Percentiles rank a stretch among this genome's conserved stretches.
These are phyloP conservation scores for Rhagophthalmus giganteus DNA, from an alignment of 2,888 invertebrate genomes.

Conservation along the genomic window DNA sequence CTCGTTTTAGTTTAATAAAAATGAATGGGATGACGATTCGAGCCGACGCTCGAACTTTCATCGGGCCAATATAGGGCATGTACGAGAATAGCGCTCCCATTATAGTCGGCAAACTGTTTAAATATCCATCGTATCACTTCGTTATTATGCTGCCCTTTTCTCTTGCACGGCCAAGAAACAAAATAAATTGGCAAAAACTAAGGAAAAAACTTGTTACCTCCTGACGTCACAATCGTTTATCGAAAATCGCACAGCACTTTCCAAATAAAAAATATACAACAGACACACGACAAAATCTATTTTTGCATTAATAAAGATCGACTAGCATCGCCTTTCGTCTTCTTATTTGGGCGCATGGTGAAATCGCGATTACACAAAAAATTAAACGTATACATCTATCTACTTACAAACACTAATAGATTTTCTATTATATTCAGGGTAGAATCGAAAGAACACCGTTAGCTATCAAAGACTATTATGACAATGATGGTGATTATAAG, in stretches of 20 bases:
- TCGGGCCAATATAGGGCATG: constrained; percentile 47
- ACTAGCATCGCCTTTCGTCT: constrained; percentile 3
- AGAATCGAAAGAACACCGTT: constrained; percentile 5
- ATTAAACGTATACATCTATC: constrained; percentile 4
- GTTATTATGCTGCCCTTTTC: neutral
- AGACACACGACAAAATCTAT: neutral
- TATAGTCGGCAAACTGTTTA: constrained; percentile 24
- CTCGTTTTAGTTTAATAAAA: constrained; percentile 1
- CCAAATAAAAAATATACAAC: neutral
- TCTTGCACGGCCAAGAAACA: too few relatives aligned
- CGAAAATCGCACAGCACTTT: neutral
- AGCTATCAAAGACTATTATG: constrained; percentile 11
- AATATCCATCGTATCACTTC: neutral
- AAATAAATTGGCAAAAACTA: too few relatives aligned
- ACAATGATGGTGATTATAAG: constrained; percentile 25
- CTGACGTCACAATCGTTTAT: too few relatives aligned
- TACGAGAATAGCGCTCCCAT: constrained; percentile 45
- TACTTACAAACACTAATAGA: constrained; percentile 21
- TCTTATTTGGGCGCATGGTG: neutral
- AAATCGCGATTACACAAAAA: constrained; percentile 1
- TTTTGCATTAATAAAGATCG: neutral
- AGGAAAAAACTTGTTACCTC: too few relatives aligned
- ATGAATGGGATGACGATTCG: too few relatives aligned
- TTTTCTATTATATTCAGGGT: constrained; percentile 6
- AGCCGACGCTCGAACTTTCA: constrained; percentile 20